Conservation (phyloP, 1,140 invertebrate genomes). For the Sweltsa coloradensis region DNA sequence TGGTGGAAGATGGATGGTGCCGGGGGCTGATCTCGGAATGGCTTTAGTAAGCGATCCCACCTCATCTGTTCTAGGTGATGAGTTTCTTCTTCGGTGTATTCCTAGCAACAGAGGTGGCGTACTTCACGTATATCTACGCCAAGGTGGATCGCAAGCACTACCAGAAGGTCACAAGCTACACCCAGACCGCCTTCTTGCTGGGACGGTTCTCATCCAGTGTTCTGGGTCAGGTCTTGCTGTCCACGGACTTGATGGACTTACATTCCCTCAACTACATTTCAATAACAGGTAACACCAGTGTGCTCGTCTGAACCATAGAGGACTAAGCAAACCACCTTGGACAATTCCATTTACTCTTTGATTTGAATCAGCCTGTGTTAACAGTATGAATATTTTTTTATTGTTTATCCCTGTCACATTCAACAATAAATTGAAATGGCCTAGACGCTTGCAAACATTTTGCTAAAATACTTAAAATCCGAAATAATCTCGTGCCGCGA, state of each 20-base stretch:
- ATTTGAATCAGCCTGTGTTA: conserved; percentile 19
- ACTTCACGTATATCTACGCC: conserved; percentile 37
- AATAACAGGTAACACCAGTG: conserved; percentile 21
- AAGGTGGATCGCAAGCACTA: conserved; percentile 29
- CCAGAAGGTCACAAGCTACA: conserved; percentile 31
- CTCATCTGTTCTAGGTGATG: no score
- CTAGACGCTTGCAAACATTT: background rate
- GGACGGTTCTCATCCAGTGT: conserved; percentile 28
- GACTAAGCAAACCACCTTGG: no score
- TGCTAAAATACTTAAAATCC: background rate
- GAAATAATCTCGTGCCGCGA: no score
- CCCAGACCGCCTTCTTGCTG: conserved; percentile 26
- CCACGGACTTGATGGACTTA: conserved; percentile 21
- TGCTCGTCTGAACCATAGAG: no score
- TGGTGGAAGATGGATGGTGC: no score
- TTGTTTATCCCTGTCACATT: background rate
- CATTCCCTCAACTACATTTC: conserved; percentile 32
- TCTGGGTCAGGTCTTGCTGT: conserved; percentile 25
- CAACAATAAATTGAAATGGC: background rate
- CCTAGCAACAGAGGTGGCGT: conserved; percentile 35
- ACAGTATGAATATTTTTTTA: background rate
- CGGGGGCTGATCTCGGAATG: no score
- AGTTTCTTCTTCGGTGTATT: conserved; percentile 32
- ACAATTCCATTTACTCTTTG: no score
- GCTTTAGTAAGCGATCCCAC: no score